These are phyloP conservation scores for Corydoras maculifer DNA, from an alignment of 2,113 vertebrate genomes.

Conservation along the genomic window DNA sequence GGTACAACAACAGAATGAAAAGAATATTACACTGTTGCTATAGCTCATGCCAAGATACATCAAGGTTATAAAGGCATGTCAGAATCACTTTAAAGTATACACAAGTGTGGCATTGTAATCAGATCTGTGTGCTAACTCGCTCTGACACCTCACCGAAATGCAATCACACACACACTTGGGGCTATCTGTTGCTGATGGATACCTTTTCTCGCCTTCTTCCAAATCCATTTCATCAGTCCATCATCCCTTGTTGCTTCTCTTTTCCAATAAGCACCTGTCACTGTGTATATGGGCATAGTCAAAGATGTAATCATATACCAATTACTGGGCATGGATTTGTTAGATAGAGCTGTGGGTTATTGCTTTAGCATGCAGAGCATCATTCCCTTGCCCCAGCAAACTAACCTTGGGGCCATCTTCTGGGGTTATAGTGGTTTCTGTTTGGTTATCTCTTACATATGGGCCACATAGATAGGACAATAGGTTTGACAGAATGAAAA, in stretches of 20 bases:
- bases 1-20: background rate
- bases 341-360: background rate
- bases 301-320: conserved; percentile 32
- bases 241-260: conserved; percentile 24
- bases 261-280: conserved; percentile 26
- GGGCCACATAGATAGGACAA: conserved; percentile 2
- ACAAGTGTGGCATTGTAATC: conserved; percentile 13
- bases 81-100: conserved; percentile 3
- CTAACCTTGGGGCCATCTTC: conserved; percentile 20
- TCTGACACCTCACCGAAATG: conserved; percentile 28
- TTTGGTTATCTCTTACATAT: conserved; percentile 7
- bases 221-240: conserved; percentile 25
- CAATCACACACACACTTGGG: conserved; percentile 29
- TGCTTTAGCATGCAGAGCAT: conserved; percentile 21
- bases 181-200: conserved; percentile 29
- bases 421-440: background rate
- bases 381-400: background rate
- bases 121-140: conserved; percentile 29
- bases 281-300: conserved; percentile 13
- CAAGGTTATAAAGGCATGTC: background rate
- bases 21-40: conserved; percentile 4
- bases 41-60: background rate
- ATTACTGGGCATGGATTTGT: conserved; percentile 3
- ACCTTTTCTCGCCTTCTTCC: conserved; percentile 19
- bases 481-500: conserved; percentile 4